These are phyloP conservation scores for Sipha flava DNA, from an alignment of 1,140 invertebrate species.

Conservation along the genomic window DNA sequence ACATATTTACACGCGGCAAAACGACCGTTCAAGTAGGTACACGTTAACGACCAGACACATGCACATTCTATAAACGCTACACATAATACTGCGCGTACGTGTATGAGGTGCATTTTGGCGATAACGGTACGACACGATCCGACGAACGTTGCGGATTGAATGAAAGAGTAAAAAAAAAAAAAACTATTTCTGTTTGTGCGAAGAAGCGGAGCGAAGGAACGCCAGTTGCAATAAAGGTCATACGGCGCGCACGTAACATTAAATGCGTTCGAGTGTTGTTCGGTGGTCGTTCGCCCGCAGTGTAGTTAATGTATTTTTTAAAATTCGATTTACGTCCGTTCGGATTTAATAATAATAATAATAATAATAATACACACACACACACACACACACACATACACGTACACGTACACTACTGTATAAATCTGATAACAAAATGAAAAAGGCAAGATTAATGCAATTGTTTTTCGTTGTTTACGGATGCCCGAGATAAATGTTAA, in stretches of 20 bases:
- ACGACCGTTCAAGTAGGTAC: too few relatives aligned
- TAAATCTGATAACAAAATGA: background rate
- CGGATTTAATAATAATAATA: background rate
- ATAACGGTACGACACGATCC: background rate
- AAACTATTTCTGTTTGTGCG: background rate
- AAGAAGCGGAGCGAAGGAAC: background rate
- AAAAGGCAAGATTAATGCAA: background rate
- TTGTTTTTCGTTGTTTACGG: slow-evolving; percentile 8
- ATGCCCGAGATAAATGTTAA: background rate
- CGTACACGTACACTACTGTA: too few relatives aligned
- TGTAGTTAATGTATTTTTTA: slow-evolving; percentile 12
- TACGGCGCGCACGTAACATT: background rate
- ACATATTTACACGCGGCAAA: too few relatives aligned
- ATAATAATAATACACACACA: too few relatives aligned
- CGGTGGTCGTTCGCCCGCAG: background rate
- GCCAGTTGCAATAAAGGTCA: slow-evolving; percentile 1
- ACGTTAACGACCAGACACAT: too few relatives aligned
- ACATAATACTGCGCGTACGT: too few relatives aligned
- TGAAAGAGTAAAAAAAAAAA: background rate
- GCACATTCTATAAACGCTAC: too few relatives aligned
- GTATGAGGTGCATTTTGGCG: too few relatives aligned
- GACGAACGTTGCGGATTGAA: background rate
- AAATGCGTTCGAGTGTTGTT: background rate
- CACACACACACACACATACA: too few relatives aligned
- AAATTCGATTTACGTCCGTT: slow-evolving; percentile 22